These are phyloP conservation scores for Boulengeromyrus knoepffleri DNA, from an alignment of 2,113 vertebrate species.

Conservation along the genomic window DNA sequence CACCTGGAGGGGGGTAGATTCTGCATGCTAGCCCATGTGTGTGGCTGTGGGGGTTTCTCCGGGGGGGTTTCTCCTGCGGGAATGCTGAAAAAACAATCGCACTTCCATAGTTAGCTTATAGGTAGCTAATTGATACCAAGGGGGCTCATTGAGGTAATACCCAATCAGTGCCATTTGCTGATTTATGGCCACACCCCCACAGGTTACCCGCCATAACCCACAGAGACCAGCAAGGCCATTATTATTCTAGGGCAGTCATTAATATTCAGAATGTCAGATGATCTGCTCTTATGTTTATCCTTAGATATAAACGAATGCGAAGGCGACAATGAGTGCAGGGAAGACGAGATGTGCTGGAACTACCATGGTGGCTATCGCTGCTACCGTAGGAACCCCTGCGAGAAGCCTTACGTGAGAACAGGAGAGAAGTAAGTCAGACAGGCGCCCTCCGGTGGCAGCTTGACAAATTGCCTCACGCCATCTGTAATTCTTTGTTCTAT, in stretches of 20 bases:
- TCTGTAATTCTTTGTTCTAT: neutral
- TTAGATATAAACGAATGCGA: conserved; percentile 95
- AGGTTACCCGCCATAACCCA: neutral
- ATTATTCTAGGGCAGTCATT: neutral
- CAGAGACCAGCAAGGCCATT: neutral
- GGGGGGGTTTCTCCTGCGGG: neutral
- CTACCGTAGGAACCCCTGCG: conserved; percentile 89
- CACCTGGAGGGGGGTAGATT: neutral
- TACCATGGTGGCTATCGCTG: conserved; percentile 91
- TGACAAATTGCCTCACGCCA: neutral
- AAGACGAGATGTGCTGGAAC: conserved; percentile 95
- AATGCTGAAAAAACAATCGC: neutral
- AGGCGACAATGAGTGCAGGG: conserved; percentile 77
- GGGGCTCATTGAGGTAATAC: neutral
- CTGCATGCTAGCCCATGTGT: neutral
- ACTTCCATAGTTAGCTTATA: neutral
- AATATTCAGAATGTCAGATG: neutral
- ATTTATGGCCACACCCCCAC: neutral
- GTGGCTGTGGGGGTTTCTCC: neutral
- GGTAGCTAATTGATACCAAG: neutral
- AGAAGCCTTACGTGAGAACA: conserved; percentile 80
- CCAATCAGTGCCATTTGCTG: neutral
- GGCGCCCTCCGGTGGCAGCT: neutral
- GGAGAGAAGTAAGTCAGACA: conserved; percentile 78
- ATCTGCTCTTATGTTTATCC: neutral